Percentiles rank a stretch among this genome's conserved stretches.
Evolutionary conservation across 2,797 vertebrate genomes (phyloP).

Genomic region (Scolopax bukidnonensis): DNA sequence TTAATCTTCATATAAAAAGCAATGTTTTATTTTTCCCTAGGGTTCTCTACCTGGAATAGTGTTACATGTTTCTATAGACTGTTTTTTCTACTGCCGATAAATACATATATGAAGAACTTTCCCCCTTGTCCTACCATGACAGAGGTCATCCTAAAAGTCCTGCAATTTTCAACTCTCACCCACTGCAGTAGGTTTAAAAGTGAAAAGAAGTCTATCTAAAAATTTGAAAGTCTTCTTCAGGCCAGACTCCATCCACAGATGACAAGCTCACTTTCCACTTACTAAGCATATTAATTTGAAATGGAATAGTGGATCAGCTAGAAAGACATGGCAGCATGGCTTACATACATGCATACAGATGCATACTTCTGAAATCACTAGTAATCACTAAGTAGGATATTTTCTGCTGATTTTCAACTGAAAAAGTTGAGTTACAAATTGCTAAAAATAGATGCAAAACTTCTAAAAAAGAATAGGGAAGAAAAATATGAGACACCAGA

Average conservation of each 20-base stretch:
- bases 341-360: background rate
- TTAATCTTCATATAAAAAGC: background rate
- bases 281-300: background rate
- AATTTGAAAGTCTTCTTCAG: background rate
- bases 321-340: background rate
- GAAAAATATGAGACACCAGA: slow-evolving; percentile 55
- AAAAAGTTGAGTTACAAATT: slow-evolving; percentile 4
- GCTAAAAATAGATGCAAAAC: background rate
- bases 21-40: background rate
- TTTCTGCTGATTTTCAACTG: slow-evolving; percentile 18
- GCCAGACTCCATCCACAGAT: background rate
- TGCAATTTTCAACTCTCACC: background rate
- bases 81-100: background rate
- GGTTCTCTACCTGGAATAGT: background rate
- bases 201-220: background rate
- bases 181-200: background rate
- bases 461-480: slow-evolving; percentile 39
- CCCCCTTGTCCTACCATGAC: background rate
- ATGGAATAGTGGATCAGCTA: background rate
- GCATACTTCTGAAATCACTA: slow-evolving; percentile 9
- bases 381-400: background rate
- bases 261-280: background rate
- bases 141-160: background rate
- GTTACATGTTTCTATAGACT: background rate
- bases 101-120: background rate